These are phyloP conservation scores for Dasyornis broadbenti DNA, from an alignment of 2,113 vertebrate species.

Conservation along the genomic window DNA sequence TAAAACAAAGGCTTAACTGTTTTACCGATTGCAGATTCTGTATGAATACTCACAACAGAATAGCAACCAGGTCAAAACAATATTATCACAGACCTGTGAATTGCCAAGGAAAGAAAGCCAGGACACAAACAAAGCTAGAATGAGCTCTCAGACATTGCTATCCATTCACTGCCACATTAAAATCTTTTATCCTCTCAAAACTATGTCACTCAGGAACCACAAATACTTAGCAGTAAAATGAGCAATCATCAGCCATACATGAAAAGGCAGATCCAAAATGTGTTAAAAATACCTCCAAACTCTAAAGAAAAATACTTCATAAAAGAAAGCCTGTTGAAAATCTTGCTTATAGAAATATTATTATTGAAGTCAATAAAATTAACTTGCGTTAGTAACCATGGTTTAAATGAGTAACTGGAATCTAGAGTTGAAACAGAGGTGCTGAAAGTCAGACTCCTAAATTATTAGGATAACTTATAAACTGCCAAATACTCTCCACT, in stretches of 20 bases:
- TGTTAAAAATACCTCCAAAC: not conserved
- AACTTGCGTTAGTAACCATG: not conserved
- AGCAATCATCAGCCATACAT: not conserved
- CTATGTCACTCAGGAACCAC: not conserved
- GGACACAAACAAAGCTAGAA: not conserved
- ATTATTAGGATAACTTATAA: not conserved
- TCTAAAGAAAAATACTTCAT: not conserved
- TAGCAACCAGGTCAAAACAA: not conserved
- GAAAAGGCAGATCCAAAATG: not conserved
- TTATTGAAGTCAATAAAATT: not conserved
- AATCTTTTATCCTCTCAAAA: not conserved
- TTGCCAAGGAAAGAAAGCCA: not conserved
- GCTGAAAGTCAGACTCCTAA: not conserved
- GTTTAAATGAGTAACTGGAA: not conserved
- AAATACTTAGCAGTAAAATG: not conserved
- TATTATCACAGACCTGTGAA: not conserved
- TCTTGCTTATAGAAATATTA: not conserved
- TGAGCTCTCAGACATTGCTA: not conserved
- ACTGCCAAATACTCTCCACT: not conserved
- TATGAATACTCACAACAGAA: not conserved
- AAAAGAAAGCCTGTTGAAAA: not conserved
- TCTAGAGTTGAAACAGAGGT: not conserved
- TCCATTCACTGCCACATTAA: not conserved
- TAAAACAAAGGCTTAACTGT: not conserved
- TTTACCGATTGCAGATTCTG: not conserved